phyloP scores from a whole-genome alignment of 2,113 vertebrate genomes.

The Willisornis vidua region DNA sequence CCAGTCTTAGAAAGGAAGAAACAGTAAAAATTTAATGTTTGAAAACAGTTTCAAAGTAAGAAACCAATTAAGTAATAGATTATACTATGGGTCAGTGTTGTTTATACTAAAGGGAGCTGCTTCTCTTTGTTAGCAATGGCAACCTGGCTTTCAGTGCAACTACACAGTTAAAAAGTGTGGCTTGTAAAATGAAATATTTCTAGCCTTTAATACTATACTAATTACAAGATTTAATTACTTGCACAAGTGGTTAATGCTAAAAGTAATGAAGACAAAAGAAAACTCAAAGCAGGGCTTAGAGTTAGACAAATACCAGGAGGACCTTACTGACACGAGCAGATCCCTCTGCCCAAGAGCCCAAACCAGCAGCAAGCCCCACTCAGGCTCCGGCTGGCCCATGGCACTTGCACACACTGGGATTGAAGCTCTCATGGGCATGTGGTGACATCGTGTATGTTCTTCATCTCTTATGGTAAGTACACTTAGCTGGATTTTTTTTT shows the following conservation, averaged over 20 bases:
- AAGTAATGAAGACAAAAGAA: background rate
- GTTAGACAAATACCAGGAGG: background rate
- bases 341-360: background rate
- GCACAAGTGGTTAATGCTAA: background rate
- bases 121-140: background rate
- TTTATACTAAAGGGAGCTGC: background rate
- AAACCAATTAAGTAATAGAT: background rate
- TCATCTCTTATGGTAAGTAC: background rate
- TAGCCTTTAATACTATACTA: background rate
- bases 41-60: background rate
- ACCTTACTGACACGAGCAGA: background rate
- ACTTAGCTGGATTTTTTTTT: background rate
- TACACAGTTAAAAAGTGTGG: background rate
- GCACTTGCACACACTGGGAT: fast-evolving
- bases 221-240: background rate
- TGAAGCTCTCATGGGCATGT: background rate
- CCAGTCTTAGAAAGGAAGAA: background rate
- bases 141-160: background rate
- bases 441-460: background rate
- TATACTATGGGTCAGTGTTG: background rate
- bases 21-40: background rate
- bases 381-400: fast-evolving
- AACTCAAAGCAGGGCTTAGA: background rate
- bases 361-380: background rate
- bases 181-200: background rate